Conservation (phyloP, 2,888 invertebrate genomes). For the Oegoconia quadripuncta region DNA sequence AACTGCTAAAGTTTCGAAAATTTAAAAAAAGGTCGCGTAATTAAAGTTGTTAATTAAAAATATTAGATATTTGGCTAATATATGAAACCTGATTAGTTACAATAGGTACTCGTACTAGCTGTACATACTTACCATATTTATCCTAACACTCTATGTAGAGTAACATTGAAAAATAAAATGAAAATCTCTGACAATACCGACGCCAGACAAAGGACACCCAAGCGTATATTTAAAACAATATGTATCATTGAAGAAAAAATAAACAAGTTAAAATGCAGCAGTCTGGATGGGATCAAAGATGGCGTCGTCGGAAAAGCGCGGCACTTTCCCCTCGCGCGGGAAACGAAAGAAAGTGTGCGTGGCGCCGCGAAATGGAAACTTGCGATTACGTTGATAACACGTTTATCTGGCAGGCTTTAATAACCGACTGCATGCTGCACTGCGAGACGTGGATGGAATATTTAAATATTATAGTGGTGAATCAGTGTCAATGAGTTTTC, state of each 20-base stretch:
- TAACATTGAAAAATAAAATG: too few relatives aligned
- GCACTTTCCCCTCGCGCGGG: constrained; percentile 74
- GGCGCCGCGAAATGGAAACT: constrained; percentile 69
- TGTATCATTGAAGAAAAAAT: background rate
- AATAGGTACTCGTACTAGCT: too few relatives aligned
- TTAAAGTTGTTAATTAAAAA: too few relatives aligned
- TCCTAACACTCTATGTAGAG: too few relatives aligned
- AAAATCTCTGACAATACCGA: too few relatives aligned
- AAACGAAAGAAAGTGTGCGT: constrained; percentile 70
- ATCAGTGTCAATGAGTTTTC: too few relatives aligned
- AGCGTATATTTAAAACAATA: background rate
- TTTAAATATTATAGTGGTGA: background rate
- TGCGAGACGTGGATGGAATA: background rate
- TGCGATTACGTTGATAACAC: constrained; percentile 66
- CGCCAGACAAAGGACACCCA: background rate
- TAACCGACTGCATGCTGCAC: constrained; percentile 29
- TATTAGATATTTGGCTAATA: too few relatives aligned
- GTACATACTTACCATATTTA: too few relatives aligned
- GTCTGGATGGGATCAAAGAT: constrained; percentile 49
- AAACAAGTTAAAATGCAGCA: constrained; percentile 6
- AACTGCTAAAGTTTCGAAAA: too few relatives aligned
- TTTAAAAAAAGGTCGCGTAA: too few relatives aligned
- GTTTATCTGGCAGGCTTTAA: constrained; percentile 48
- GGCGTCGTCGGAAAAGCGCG: constrained; percentile 75
- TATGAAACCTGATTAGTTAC: too few relatives aligned